These are phyloP conservation scores for Sphecodes monilicornis DNA, from an alignment of 2,888 invertebrate species.

Conservation along the genomic window DNA sequence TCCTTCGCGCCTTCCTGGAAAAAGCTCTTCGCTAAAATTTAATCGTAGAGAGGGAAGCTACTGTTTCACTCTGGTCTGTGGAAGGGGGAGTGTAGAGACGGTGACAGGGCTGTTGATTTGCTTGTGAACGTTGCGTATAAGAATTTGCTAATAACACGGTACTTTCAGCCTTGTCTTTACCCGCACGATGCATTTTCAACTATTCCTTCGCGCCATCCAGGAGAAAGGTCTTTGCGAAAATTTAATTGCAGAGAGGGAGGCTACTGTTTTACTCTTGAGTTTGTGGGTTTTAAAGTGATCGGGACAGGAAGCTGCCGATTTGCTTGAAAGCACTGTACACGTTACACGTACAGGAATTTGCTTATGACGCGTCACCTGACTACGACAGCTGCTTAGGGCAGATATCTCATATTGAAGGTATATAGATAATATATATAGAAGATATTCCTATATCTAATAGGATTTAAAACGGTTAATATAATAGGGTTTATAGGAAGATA, in stretches of 20 bases:
- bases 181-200: slow-evolving; percentile 4
- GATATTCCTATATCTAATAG: too few species aligned
- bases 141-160: too few species aligned
- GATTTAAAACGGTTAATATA: too few species aligned
- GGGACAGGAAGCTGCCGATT: background rate
- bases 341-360: background rate
- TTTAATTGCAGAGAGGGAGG: slow-evolving; percentile 12
- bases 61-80: background rate
- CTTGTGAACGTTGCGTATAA: too few species aligned
- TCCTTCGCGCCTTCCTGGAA: background rate
- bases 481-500: too few species aligned
- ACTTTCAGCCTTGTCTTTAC: slow-evolving; percentile 45
- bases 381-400: background rate
- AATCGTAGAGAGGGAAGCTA: background rate
- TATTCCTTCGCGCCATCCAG: background rate
- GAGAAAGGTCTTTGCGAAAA: slow-evolving; percentile 28
- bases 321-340: background rate
- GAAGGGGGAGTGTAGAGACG: too few species aligned
- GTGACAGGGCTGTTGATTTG: too few species aligned
- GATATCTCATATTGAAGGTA: too few species aligned
- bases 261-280: background rate
- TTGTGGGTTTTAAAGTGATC: background rate
- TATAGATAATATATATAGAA: too few species aligned
- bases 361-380: background rate
- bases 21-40: slow-evolving; percentile 33